Evolutionary conservation across 2,888 invertebrate species (phyloP), one percentile per base, ranked within the genome.

Genomic region (Drosophila subsilvestris): DNA sequence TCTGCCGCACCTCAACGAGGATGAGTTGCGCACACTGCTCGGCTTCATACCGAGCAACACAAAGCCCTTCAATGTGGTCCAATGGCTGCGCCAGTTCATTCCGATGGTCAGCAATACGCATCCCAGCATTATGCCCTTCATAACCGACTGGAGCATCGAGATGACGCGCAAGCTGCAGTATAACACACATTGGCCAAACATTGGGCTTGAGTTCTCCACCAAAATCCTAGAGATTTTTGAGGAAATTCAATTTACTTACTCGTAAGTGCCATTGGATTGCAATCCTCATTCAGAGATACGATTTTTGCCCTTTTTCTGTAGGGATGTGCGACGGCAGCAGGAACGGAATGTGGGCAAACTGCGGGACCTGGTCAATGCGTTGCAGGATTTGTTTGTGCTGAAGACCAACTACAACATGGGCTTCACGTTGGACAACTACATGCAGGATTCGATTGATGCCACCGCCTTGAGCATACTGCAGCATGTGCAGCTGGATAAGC

Each of bases 91-190:
- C 0, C 91, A 92, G 73, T 92, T 92, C 63, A 87, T 90, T 2
- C 92, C 92, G 0, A 82, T 88, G 63, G 83, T 92, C 20, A 80
- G 90, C 55, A 90, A 91, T 74, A 89, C 85, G 0, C 90, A 91
- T 89, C 92, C 92, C 0, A 83, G 87, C 43, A 78, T 90, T 17
- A 91, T 92, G 90, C 88, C 90, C 0, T 81, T 74, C 4, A 76
- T 92, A 10, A 89, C 92, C 3, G 91, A 92, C 42, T 92, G 92
- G 92, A 89, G 91, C 63, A 89, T 91, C 63, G 82, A 90, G 56
- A 90, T 91, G 70, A 91, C 90, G 1, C 82, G 90, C 20, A 88
- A 90, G 9, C 69, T 92, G 18, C 92, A 92, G 77, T 91, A 86
- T 54, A 88, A 90, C 5, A 86, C 90, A 12, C 87, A 90, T 75